These are phyloP conservation scores for Phyllotreta striolata DNA, from an alignment of 2,888 invertebrate genomes.

Conservation along the genomic window DNA sequence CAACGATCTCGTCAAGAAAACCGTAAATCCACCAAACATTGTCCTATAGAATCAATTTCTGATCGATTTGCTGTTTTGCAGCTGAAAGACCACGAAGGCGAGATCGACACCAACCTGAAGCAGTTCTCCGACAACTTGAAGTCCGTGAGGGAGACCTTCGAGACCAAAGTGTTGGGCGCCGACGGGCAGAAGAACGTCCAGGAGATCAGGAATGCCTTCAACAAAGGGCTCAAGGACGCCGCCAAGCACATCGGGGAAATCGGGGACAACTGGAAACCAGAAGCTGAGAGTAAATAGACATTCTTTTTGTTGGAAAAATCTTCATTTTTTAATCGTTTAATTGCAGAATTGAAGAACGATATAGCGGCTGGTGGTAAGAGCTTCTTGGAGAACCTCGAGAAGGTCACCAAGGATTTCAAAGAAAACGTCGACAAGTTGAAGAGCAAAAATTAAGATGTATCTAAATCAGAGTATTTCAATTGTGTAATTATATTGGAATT, in stretches of 20 bases:
- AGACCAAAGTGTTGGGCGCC: slow-evolving; percentile 52
- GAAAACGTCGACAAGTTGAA: slow-evolving; percentile 7
- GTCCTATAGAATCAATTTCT: not conserved
- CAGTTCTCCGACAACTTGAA: slow-evolving; percentile 52
- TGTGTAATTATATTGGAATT: slow-evolving; percentile 6
- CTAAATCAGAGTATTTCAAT: slow-evolving; percentile 6
- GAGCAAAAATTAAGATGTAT: slow-evolving; percentile 9
- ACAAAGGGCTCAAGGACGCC: slow-evolving; percentile 52
- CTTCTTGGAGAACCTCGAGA: slow-evolving; percentile 48
- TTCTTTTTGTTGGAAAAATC: no score
- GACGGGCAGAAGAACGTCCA: slow-evolving; percentile 54
- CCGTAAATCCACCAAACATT: slow-evolving; percentile 44
- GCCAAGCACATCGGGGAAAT: slow-evolving; percentile 53
- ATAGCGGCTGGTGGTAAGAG: slow-evolving; percentile 45
- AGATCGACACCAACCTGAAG: slow-evolving; percentile 52
- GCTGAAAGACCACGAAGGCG: slow-evolving; percentile 47
- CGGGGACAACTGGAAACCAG: slow-evolving; percentile 54
- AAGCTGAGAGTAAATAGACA: slow-evolving; percentile 51
- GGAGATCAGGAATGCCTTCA: slow-evolving; percentile 53
- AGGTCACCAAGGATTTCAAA: slow-evolving; percentile 46
- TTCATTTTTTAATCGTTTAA: no score
- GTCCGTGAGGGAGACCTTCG: slow-evolving; percentile 48
- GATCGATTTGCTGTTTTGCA: slow-evolving; percentile 18
- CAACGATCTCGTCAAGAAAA: slow-evolving; percentile 52
- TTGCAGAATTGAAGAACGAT: slow-evolving; percentile 48